Conservation (phyloP, 2,888 invertebrate species). For the Andrena bucephala region DNA sequence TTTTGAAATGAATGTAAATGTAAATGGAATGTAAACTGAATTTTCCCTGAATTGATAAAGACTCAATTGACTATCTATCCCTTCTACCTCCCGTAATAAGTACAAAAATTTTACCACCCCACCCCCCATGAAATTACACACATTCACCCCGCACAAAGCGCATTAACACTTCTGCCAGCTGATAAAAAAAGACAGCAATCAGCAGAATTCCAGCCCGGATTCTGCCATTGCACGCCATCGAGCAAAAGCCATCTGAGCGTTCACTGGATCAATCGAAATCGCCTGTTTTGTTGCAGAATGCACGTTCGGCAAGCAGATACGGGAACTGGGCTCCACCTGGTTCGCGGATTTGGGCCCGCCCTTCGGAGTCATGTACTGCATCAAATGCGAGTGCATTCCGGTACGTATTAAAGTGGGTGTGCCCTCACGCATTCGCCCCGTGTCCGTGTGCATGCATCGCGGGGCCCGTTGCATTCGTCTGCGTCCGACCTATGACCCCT, state of each 20-base stretch:
- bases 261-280: conserved; percentile 35
- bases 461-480: conserved; percentile 17
- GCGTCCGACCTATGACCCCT: conserved; percentile 61
- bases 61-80: neutral
- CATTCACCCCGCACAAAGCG: neutral
- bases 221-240: neutral
- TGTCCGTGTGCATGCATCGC: conserved; percentile 8
- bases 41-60: neutral
- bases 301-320: conserved; percentile 94
- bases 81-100: neutral
- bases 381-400: conserved; percentile 97
- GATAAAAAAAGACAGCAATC: neutral
- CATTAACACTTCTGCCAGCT: neutral
- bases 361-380: conserved; percentile 97
- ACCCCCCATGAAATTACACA: too few species aligned
- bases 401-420: conserved; percentile 88
- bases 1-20: neutral
- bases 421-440: conserved; percentile 39
- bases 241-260: neutral
- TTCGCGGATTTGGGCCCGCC: conserved; percentile 97
- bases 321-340: conserved; percentile 96
- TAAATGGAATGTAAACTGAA: neutral
- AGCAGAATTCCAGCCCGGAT: neutral
- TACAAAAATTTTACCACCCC: too few species aligned
- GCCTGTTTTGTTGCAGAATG: conserved; percentile 92